Conservation (phyloP, 1,140 invertebrate genomes). For the Holcopasites calliopsidis region DNA sequence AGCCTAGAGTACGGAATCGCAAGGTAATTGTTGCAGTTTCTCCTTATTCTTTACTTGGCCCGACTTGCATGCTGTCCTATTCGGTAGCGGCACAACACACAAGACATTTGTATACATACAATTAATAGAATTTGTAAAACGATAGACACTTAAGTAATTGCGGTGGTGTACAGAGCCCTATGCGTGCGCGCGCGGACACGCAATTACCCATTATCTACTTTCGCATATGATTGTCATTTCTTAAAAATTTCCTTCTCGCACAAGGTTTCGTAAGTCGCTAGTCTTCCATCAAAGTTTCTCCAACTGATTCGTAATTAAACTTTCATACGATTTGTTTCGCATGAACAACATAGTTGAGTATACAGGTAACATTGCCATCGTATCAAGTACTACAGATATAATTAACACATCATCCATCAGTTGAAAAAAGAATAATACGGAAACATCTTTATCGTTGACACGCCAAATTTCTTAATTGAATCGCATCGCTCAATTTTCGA, state of each 20-base stretch:
- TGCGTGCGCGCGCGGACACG: neutral
- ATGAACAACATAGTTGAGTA: neutral
- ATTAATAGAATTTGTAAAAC: constrained; percentile 39
- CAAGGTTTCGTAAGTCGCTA: neutral
- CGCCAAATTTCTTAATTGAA: neutral
- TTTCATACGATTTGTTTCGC: no score
- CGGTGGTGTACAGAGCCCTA: constrained; percentile 1
- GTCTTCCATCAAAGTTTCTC: neutral
- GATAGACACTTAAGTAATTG: constrained; percentile 25
- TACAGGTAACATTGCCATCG: neutral
- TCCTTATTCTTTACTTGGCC: constrained; percentile 80
- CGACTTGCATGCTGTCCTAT: constrained; percentile 80
- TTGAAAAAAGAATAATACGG: neutral
- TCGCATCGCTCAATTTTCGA: neutral
- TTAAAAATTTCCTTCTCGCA: neutral
- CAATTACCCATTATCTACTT: neutral
- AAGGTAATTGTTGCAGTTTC: constrained; percentile 77
- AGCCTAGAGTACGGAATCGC: constrained; percentile 78
- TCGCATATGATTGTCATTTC: neutral
- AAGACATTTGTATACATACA: constrained; percentile 73
- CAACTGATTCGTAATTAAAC: neutral
- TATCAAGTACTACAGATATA: no score
- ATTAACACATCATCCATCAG: neutral
- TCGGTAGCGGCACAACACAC: constrained; percentile 78
- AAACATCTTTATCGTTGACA: neutral